Percentiles rank a stretch among this genome's conserved stretches.
These are phyloP conservation scores for Ciconia boyciana DNA, from an alignment of 2,113 vertebrate species.

Conservation along the genomic window DNA sequence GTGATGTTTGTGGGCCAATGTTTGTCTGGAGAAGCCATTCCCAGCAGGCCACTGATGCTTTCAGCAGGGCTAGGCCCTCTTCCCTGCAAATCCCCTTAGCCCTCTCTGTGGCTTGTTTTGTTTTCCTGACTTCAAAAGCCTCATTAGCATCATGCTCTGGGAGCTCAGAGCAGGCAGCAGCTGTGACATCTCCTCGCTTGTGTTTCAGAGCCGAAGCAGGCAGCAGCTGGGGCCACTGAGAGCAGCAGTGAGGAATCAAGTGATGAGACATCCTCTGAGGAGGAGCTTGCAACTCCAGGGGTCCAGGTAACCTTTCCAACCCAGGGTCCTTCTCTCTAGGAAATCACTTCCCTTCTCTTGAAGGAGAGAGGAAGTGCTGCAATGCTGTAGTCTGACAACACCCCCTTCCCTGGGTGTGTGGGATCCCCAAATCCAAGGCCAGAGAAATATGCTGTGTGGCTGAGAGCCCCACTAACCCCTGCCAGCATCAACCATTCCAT, in stretches of 20 bases:
- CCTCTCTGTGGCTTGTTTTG: not conserved
- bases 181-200: not conserved
- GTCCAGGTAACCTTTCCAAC: conserved; percentile 63
- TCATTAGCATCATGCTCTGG: not conserved
- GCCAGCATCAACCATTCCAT: not conserved
- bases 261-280: conserved; percentile 64
- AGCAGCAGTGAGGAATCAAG: conserved; percentile 74
- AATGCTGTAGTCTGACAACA: not conserved
- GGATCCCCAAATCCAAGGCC: not conserved
- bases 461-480: not conserved
- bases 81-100: not conserved
- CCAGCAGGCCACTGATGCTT: not conserved
- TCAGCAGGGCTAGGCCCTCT: not conserved
- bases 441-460: not conserved
- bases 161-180: not conserved
- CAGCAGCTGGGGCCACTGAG: not conserved
- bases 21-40: not conserved
- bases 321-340: not conserved
- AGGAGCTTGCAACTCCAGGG: not conserved
- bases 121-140: not conserved
- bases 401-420: not conserved
- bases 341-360: not conserved
- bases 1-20: not conserved
- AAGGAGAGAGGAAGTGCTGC: not conserved
- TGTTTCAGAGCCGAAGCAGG: conserved; percentile 47